Evolutionary conservation across 2,888 invertebrate species (phyloP).

Genomic region (Lumbricus terrestris): DNA sequence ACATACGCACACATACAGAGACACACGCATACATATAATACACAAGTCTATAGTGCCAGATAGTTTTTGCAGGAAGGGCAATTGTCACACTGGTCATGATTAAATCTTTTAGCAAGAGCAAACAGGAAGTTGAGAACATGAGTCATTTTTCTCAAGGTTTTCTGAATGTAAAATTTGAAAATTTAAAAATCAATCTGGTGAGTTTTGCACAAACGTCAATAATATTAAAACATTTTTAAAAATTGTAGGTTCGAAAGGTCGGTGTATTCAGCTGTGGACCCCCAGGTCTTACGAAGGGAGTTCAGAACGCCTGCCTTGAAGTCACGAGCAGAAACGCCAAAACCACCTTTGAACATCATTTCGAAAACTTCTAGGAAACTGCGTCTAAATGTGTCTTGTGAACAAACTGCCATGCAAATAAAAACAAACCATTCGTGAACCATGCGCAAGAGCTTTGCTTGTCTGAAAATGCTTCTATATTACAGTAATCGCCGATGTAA

Average conservation of each 20-base stretch:
- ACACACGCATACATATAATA: too few species aligned
- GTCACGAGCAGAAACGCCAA: conserved; percentile 78
- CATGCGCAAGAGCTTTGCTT: not conserved
- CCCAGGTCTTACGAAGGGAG: conserved; percentile 89
- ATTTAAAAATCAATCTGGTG: too few species aligned
- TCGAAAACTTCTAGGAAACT: conserved; percentile 79
- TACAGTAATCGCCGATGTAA: not conserved
- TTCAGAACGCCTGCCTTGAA: conserved; percentile 94
- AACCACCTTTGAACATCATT: conserved; percentile 92
- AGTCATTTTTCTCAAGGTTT: too few species aligned
- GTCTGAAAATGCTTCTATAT: not conserved
- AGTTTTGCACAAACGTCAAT: not conserved
- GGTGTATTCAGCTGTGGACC: conserved; percentile 99
- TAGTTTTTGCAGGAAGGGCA: too few species aligned
- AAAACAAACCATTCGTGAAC: not conserved
- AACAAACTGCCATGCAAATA: not conserved
- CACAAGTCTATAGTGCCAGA: too few species aligned
- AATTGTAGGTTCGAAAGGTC: conserved; percentile 63
- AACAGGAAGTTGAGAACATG: too few species aligned
- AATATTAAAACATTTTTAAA: not conserved
- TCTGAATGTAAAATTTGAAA: too few species aligned
- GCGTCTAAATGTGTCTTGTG: not conserved
- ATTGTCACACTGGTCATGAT: too few species aligned
- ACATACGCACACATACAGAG: not conserved
- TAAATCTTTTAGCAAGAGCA: too few species aligned